phyloP scores from a whole-genome alignment of 2,113 vertebrate genomes.

The Cyanoramphus novaezelandiae region DNA sequence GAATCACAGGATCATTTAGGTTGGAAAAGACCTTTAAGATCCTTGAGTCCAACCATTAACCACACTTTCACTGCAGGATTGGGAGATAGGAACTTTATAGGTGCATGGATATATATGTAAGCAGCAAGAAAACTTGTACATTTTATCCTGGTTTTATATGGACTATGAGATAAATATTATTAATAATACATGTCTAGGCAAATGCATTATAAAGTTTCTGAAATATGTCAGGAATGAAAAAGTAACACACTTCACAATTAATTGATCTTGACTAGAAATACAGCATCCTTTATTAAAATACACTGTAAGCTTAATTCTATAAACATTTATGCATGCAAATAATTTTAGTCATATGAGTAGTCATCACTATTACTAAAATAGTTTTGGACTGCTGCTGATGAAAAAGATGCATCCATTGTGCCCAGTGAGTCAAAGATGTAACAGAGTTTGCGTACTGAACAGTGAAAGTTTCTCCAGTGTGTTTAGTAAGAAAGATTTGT shows the following conservation, averaged over 20 bases:
- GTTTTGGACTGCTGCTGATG: neutral
- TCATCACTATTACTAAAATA: neutral
- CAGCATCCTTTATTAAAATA: neutral
- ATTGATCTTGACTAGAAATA: neutral
- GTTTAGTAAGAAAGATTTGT: neutral
- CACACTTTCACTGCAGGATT: neutral
- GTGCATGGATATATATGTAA: neutral
- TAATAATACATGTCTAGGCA: neutral
- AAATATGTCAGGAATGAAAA: neutral
- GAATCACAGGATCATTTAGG: neutral
- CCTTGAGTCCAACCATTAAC: neutral
- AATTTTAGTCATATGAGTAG: neutral
- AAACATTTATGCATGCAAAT: neutral
- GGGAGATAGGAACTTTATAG: neutral
- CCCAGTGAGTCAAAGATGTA: neutral
- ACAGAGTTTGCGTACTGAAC: neutral
- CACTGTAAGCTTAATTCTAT: neutral
- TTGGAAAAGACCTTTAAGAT: neutral
- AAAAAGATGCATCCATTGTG: neutral
- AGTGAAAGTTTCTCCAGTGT: neutral
- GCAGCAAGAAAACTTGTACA: neutral
- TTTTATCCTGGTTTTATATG: neutral
- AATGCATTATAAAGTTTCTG: neutral
- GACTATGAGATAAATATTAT: neutral
- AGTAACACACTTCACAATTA: neutral